These are phyloP conservation scores for Saxidomus purpurata DNA, from an alignment of 1,140 invertebrate species.

Conservation along the genomic window DNA sequence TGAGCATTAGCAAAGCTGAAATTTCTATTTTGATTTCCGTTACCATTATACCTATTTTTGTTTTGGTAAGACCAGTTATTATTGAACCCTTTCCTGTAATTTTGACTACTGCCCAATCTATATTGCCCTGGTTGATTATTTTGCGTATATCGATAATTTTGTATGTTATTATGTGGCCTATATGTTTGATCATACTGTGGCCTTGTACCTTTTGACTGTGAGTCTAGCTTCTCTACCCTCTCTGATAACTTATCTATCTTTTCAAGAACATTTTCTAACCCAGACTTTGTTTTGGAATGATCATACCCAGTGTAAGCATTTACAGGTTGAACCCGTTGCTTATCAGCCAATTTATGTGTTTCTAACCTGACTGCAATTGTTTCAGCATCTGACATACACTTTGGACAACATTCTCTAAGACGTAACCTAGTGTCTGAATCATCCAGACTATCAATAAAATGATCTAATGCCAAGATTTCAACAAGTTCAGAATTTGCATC, in stretches of 20 bases:
- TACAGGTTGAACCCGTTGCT: background rate
- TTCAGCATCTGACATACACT: conserved; percentile 15
- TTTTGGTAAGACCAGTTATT: background rate
- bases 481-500: background rate
- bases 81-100: background rate
- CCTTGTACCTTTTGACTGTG: too few species aligned
- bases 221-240: background rate
- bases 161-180: too few species aligned
- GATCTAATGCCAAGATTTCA: conserved; percentile 5
- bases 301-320: background rate
- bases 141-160: background rate
- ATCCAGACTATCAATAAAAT: conserved; percentile 17
- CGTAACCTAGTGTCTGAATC: conserved; percentile 5
- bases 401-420: conserved; percentile 29
- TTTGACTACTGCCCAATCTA: background rate
- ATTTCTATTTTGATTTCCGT: background rate
- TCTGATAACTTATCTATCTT: background rate
- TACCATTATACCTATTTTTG: background rate
- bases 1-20: background rate
- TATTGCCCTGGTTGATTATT: background rate
- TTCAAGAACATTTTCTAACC: background rate
- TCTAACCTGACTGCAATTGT: conserved; percentile 25
- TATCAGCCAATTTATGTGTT: conserved; percentile 34
- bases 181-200: too few species aligned
- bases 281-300: background rate